Conservation (phyloP, 2,888 invertebrate species). For the Encarsia formosa region DNA sequence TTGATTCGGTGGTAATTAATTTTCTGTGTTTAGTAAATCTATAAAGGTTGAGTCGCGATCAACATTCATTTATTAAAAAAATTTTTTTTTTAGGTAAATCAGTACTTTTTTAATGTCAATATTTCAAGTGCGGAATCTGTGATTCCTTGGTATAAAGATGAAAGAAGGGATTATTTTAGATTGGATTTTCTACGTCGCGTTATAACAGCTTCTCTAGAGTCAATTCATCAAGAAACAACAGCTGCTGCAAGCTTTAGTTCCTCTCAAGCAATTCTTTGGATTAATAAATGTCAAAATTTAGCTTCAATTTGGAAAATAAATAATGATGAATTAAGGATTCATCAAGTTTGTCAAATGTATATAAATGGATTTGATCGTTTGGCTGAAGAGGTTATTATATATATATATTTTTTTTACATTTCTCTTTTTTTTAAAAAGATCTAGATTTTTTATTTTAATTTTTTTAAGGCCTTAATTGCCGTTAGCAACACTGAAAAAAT, state of each 20-base stretch:
- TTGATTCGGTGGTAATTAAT: constrained; percentile 64
- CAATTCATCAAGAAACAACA: constrained; percentile 61
- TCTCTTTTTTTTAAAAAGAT: too few relatives aligned
- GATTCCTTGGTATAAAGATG: constrained; percentile 54
- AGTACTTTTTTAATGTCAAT: constrained; percentile 46
- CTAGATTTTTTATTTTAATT: not conserved
- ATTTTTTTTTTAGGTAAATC: constrained; percentile 40
- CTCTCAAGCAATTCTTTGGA: constrained; percentile 61
- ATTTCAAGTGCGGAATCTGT: constrained; percentile 39
- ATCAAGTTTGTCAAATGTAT: constrained; percentile 69
- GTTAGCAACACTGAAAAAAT: constrained; percentile 68
- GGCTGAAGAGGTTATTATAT: constrained; percentile 61
- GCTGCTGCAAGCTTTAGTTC: constrained; percentile 54
- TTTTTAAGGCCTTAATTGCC: constrained; percentile 59
- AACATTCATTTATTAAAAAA: too few relatives aligned
- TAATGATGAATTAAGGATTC: constrained; percentile 67
- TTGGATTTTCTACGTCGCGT: constrained; percentile 71
- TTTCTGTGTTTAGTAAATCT: not conserved
- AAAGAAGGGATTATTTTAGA: constrained; percentile 64
- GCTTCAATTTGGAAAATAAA: constrained; percentile 76
- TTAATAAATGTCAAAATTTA: constrained; percentile 66
- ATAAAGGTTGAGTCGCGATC: too few relatives aligned
- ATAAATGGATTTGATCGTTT: constrained; percentile 58
- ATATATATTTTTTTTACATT: too few relatives aligned
- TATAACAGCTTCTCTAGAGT: constrained; percentile 70